These are phyloP conservation scores for Holcopasites calliopsidis DNA, from an alignment of 1,140 invertebrate genomes.

Conservation along the genomic window DNA sequence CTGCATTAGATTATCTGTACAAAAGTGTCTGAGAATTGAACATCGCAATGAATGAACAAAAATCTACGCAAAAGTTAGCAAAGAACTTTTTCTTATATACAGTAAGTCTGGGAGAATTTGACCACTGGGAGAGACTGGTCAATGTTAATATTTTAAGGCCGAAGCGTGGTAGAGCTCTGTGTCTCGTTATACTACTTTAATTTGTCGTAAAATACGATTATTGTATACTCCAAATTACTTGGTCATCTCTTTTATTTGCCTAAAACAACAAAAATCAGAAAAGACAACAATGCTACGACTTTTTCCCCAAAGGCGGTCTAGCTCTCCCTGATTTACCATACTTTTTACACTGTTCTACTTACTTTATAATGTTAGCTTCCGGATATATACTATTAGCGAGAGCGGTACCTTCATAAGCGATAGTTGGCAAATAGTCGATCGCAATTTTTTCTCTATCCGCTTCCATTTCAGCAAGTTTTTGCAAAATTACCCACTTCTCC, in stretches of 20 bases:
- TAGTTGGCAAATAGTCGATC: constrained; percentile 63
- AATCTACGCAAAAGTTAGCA: neutral
- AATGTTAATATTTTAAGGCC: too few species aligned
- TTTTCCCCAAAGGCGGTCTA: too few species aligned
- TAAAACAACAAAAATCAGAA: too few species aligned
- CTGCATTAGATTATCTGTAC: constrained; percentile 20
- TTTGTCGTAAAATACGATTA: too few species aligned
- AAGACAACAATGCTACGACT: too few species aligned
- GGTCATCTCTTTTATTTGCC: too few species aligned
- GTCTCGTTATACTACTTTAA: too few species aligned
- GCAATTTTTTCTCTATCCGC: constrained; percentile 48
- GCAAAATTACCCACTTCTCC: constrained; percentile 48
- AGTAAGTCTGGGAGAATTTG: too few species aligned
- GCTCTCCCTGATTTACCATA: too few species aligned
- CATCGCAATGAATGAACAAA: neutral
- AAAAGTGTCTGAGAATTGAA: constrained; percentile 45
- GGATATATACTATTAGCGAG: constrained; percentile 58
- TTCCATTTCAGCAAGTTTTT: constrained; percentile 49
- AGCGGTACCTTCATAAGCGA: constrained; percentile 61
- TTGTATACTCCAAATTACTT: too few species aligned
- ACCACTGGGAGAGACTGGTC: too few species aligned
- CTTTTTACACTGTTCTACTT: constrained; percentile 6
- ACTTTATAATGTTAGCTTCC: constrained; percentile 50
- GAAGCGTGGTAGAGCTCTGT: too few species aligned
- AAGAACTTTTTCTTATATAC: neutral